Base-by-base conservation (phyloP, 64 coral and sea anemone genomes). In the Dendronephthya gigantea region DNA sequence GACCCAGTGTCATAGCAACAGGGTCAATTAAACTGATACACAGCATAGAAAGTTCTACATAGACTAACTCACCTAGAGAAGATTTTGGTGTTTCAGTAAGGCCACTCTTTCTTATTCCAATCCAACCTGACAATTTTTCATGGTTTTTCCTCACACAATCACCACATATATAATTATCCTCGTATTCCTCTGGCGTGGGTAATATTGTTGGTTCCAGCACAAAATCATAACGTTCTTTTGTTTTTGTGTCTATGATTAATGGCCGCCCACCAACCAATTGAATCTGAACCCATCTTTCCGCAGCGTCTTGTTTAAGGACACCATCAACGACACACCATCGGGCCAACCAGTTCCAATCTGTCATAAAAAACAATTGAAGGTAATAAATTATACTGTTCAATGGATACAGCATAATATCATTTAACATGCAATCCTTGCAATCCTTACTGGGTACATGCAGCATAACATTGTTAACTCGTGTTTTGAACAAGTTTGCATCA, bases 121-220 rank as follows among this genome's bases (percentile, higher is more conserved):
- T 75, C 69, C 69, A 75, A 7, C 69, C 69, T 33, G 69, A 75
- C n/a, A 75, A 33, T 4, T 33, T 75, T 37, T 75, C 69, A 33
- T 75, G 69, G 69, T 75, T 75, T 16, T 75, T 75, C 35, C 69
- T 6, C 69, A 75, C 69, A 33, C 69, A 75, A 75, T 75, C 69
- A 27, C 69, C 69, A 75, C 69, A 75, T 14, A 75, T 75, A 27
- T 75, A 75, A 33, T 75, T 75, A 29, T 75, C 69, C 30, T 75
- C 69, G 25, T 16, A 75, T 4, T 75, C 69, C 7, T 75, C 69
- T 31, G 69, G 69, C 4, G 69, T 75, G 3, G 69, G 35, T 23
- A 75, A 30, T 34, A 75, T 75, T 1, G 69, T 75, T 75, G 69
- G 69, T 27, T 75, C 69, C 7, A 75, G 17, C 4, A 75, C 69